Evolutionary conservation across 1,140 invertebrate genomes (phyloP).

Genomic region (Ladona fulva): DNA sequence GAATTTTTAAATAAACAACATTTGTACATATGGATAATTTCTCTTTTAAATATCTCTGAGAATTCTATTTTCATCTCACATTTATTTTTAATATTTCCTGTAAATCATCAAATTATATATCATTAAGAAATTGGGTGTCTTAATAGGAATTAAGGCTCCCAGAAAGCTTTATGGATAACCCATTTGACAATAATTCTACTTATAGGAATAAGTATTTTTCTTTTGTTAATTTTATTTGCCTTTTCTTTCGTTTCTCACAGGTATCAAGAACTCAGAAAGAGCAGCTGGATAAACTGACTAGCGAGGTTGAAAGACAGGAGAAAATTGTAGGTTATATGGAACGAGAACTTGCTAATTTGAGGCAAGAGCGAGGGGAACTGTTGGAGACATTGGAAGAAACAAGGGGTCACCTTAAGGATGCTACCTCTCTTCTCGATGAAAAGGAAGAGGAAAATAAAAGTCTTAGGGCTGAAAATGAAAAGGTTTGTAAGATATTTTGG

Average conservation of each 20-base stretch:
- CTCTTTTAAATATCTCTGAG: too few relatives aligned
- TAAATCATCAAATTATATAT: too few relatives aligned
- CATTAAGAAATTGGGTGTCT: too few relatives aligned
- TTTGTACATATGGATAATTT: too few relatives aligned
- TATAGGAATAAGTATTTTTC: too few relatives aligned
- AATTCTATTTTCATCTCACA: too few relatives aligned
- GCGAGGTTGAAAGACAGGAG: neutral
- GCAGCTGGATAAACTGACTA: neutral
- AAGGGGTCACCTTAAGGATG: neutral
- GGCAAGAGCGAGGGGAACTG: neutral
- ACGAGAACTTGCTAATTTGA: neutral
- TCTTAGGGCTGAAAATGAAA: neutral
- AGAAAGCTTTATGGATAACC: too few relatives aligned
- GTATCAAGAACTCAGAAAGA: neutral
- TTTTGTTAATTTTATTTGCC: too few relatives aligned
- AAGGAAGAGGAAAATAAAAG: neutral
- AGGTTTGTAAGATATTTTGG: neutral
- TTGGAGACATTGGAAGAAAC: neutral
- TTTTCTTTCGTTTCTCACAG: neutral
- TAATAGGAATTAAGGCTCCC: too few relatives aligned
- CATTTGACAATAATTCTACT: too few relatives aligned
- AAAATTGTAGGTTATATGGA: neutral
- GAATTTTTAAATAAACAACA: too few relatives aligned
- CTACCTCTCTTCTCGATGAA: neutral
- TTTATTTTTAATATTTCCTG: too few relatives aligned